These are phyloP conservation scores for Vespertilio murinus DNA, from an alignment of 2,797 vertebrate species.

Conservation along the genomic window DNA sequence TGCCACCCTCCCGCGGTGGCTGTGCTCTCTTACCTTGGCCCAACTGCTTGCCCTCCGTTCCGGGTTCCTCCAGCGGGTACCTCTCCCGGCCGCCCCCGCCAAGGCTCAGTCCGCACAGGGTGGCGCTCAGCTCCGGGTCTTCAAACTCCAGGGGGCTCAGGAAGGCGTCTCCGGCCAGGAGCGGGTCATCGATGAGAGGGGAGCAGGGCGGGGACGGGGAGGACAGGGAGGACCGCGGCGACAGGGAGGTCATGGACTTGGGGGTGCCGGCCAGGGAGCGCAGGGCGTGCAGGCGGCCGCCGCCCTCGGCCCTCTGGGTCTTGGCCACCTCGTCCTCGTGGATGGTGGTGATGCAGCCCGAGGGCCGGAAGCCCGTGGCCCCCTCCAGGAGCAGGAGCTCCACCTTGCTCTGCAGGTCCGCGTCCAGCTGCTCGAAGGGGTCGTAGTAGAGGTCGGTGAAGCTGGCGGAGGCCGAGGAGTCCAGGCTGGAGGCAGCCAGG, in stretches of 20 bases:
- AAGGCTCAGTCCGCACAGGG: constrained; percentile 87
- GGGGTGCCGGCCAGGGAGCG: constrained; percentile 92
- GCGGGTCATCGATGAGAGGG: constrained; percentile 90
- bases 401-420: constrained; percentile 93
- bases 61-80: constrained; percentile 83
- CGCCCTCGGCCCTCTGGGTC: constrained; percentile 80
- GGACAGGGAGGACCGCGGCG: constrained; percentile 96
- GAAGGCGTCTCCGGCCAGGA: constrained; percentile 90
- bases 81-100: constrained; percentile 74
- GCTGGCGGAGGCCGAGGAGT: constrained; percentile 94
- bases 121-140: constrained; percentile 81
- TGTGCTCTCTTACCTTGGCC: constrained; percentile 82
- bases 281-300: constrained; percentile 88
- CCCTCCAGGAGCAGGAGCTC: constrained; percentile 93
- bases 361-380: constrained; percentile 89
- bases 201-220: constrained; percentile 97
- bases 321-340: constrained; percentile 93
- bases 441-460: constrained; percentile 95
- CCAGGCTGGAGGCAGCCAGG: constrained; percentile 93
- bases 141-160: constrained; percentile 88
- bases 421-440: constrained; percentile 90
- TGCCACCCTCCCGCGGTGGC: accelerated
- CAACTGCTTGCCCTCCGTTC: constrained; percentile 79
- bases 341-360: constrained; percentile 96
- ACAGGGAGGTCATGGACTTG: constrained; percentile 93